Conservation (phyloP, 2,113 vertebrate species). For the Stercorarius parasiticus region DNA sequence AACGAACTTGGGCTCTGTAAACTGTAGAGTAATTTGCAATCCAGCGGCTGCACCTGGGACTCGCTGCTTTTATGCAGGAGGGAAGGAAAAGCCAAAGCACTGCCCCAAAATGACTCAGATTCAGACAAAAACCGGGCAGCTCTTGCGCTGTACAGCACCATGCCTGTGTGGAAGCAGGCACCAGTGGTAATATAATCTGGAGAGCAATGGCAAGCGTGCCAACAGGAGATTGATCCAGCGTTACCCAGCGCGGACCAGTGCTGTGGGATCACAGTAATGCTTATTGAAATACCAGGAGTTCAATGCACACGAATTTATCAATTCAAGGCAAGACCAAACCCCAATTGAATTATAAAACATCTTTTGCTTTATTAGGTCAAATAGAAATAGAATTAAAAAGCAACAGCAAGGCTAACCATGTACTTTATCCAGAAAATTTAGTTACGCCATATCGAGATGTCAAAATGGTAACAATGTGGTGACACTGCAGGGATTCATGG, state of each 20-base stretch:
- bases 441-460: not conserved
- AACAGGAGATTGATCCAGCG: not conserved
- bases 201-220: not conserved
- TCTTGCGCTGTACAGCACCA: not conserved
- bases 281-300: slow-evolving; percentile 14
- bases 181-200: not conserved
- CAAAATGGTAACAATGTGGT: not conserved
- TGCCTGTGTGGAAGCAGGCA: not conserved
- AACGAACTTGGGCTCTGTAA: not conserved
- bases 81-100: not conserved
- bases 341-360: slow-evolving; percentile 30
- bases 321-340: slow-evolving; percentile 13
- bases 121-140: not conserved
- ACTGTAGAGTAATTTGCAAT: not conserved
- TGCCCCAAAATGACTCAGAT: not conserved
- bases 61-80: not conserved
- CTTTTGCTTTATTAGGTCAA: slow-evolving; percentile 39
- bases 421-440: slow-evolving; percentile 17
- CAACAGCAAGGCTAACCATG: not conserved
- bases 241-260: fast-evolving
- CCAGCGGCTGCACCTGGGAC: not conserved
- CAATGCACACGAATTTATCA: not conserved
- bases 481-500: not conserved
- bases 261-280: not conserved
- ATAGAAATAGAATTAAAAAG: slow-evolving; percentile 49